phyloP scores from a whole-genome alignment of 1,140 invertebrate species.

The Lepidurus packardi region DNA sequence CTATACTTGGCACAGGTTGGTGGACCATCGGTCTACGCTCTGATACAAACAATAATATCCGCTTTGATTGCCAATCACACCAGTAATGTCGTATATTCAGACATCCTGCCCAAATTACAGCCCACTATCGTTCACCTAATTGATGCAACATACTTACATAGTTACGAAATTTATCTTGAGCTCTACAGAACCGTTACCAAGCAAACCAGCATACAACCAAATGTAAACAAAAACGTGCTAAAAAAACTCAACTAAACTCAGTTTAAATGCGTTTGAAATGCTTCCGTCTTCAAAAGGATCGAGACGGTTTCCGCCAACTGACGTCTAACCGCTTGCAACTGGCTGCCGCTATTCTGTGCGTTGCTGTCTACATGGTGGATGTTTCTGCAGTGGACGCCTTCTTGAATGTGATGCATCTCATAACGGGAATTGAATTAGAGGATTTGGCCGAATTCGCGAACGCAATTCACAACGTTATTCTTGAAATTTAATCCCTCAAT shows the following conservation, averaged over 20 bases:
- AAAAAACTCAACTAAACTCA: not conserved
- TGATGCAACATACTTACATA: not conserved
- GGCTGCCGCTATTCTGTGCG: not conserved
- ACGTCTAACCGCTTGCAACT: not conserved
- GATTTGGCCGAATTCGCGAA: not conserved
- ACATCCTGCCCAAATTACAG: not conserved
- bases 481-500: not conserved
- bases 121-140: not conserved
- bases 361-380: not conserved
- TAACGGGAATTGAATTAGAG: not conserved
- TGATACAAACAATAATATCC: conserved; percentile 4
- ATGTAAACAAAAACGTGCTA: not conserved
- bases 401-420: not conserved
- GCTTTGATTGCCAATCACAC: not conserved
- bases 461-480: conserved; percentile 8
- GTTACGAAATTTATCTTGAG: not conserved
- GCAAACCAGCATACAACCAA: not conserved
- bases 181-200: not conserved
- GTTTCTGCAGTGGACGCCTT: not conserved
- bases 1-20: not conserved
- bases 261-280: not conserved
- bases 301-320: not conserved
- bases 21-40: not conserved
- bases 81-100: not conserved
- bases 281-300: not conserved